These are phyloP conservation scores for Enchytraeus crypticus DNA, from an alignment of 2,888 invertebrate genomes.

Conservation along the genomic window DNA sequence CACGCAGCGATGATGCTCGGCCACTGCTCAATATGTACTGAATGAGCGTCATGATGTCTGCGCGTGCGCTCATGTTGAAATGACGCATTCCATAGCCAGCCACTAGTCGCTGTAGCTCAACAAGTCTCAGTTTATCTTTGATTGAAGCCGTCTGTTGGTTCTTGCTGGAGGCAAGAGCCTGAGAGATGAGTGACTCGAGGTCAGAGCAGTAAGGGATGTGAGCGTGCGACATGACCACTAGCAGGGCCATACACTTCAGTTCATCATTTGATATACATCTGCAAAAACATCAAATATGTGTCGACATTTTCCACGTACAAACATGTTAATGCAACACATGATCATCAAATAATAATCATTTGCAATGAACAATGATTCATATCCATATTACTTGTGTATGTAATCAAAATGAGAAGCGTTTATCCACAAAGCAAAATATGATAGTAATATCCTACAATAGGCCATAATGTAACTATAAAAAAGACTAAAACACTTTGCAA, in stretches of 20 bases:
- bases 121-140: constrained; percentile 31
- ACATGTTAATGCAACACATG: no score
- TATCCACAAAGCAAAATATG: no score
- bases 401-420: no score
- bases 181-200: constrained; percentile 34
- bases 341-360: no score
- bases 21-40: constrained; percentile 34
- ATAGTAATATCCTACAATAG: no score
- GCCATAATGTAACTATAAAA: no score
- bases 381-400: no score
- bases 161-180: constrained; percentile 33
- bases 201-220: constrained; percentile 36
- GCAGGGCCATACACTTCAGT: constrained; percentile 36
- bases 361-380: no score
- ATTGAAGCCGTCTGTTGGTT: constrained; percentile 31
- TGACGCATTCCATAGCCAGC: constrained; percentile 33
- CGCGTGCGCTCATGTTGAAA: constrained; percentile 27
- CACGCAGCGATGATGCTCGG: constrained; percentile 31
- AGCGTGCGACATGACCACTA: constrained; percentile 37
- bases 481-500: no score
- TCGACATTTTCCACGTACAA: no score
- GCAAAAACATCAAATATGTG: no score
- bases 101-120: constrained; percentile 34
- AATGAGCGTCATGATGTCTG: constrained; percentile 30
- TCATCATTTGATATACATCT: constrained; percentile 17